Conservation (phyloP, 2,888 invertebrate species). For the Cetonia aurata region DNA sequence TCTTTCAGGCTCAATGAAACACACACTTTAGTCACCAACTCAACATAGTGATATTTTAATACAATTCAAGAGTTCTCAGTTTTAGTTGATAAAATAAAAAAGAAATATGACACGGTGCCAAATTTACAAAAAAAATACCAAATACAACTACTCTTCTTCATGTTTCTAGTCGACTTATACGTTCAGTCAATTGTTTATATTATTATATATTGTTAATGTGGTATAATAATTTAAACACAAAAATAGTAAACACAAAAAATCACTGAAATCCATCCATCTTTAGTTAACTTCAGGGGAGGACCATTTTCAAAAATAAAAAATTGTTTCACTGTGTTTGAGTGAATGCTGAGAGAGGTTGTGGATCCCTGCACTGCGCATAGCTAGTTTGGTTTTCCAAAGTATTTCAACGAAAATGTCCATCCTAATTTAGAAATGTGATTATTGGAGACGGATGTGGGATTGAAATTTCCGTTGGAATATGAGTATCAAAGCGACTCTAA, state of each 20-base stretch:
- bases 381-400: conserved; percentile 52
- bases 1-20: conserved; percentile 68
- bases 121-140: conserved; percentile 46
- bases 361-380: conserved; percentile 60
- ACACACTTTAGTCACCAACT: conserved; percentile 63
- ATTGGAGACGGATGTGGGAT: not conserved
- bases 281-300: conserved; percentile 51
- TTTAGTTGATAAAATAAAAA: conserved; percentile 46
- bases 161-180: not conserved
- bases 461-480: not conserved
- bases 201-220: conserved; percentile 1
- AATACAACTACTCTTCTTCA: conserved; percentile 7
- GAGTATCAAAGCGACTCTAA: not conserved
- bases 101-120: conserved; percentile 63
- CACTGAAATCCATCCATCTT: conserved; percentile 55
- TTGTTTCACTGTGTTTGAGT: conserved; percentile 56
- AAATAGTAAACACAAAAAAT: conserved; percentile 50
- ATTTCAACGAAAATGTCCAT: not conserved
- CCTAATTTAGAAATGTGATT: not conserved
- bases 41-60: conserved; percentile 65
- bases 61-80: conserved; percentile 60
- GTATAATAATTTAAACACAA: conserved; percentile 19
- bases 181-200: conserved; percentile 18
- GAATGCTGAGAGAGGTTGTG: conserved; percentile 61
- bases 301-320: conserved; percentile 47